phyloP scores from a whole-genome alignment of 2,113 vertebrate genomes.

The Aix galericulata region DNA sequence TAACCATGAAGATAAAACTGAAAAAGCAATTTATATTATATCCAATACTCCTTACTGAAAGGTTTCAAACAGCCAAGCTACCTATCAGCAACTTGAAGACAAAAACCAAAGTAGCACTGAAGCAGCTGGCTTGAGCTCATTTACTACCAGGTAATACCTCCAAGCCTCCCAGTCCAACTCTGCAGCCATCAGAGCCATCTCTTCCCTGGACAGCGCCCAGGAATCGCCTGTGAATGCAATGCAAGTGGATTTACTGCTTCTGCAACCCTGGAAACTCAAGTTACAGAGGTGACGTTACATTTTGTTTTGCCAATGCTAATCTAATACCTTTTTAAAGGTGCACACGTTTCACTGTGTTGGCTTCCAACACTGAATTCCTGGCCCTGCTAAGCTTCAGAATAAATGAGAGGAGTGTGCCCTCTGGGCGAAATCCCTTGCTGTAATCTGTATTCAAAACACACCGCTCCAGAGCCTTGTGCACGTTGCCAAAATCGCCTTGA shows the following conservation, averaged over 20 bases:
- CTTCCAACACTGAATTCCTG: slow-evolving; percentile 26
- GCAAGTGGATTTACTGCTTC: not conserved
- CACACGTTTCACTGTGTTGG: slow-evolving; percentile 2
- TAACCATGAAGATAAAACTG: not conserved
- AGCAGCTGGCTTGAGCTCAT: not conserved
- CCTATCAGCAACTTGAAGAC: not conserved
- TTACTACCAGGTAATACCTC: not conserved
- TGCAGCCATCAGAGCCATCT: not conserved
- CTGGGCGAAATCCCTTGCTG: slow-evolving; percentile 1
- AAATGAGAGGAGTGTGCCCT: not conserved
- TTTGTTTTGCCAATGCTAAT: slow-evolving; percentile 16
- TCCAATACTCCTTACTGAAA: not conserved
- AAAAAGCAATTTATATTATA: not conserved
- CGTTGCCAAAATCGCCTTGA: slow-evolving; percentile 37
- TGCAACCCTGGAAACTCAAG: slow-evolving; percentile 1
- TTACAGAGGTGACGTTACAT: not conserved
- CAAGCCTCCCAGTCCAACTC: not conserved
- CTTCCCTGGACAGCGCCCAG: not conserved
- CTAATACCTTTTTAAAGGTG: slow-evolving; percentile 43
- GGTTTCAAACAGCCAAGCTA: not conserved
- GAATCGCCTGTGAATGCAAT: not conserved
- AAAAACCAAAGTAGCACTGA: not conserved
- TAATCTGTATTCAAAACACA: slow-evolving; percentile 56
- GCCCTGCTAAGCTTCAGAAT: slow-evolving; percentile 25
- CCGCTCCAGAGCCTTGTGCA: not conserved